These are phyloP conservation scores for Myotis daubentonii DNA, from an alignment of 2,797 vertebrate species.

Conservation along the genomic window DNA sequence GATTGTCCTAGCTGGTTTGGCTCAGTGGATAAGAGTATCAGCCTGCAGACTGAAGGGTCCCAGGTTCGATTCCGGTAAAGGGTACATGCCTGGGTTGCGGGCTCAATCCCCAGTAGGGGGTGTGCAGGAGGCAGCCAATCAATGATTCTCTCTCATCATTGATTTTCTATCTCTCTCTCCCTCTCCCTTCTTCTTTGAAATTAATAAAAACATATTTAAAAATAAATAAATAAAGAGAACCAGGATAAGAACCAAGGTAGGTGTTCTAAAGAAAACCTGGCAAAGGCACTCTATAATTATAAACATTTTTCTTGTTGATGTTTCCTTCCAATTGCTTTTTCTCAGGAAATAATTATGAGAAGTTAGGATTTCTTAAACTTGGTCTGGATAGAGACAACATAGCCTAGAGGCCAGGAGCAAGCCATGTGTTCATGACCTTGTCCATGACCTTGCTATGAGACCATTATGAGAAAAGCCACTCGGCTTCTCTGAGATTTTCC, in stretches of 20 bases:
- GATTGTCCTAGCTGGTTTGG: too few species aligned
- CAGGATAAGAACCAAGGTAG: neutral
- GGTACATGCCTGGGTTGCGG: too few species aligned
- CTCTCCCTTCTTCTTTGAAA: too few species aligned
- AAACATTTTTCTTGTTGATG: neutral
- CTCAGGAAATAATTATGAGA: neutral
- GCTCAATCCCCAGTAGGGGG: too few species aligned
- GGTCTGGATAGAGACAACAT: neutral
- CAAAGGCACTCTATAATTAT: neutral
- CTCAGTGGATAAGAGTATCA: too few species aligned
- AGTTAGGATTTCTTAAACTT: neutral
- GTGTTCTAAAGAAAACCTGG: neutral
- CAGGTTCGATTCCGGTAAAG: too few species aligned
- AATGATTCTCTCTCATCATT: too few species aligned
- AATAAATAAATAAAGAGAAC: neutral
- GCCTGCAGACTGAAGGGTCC: too few species aligned
- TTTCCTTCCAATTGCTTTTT: neutral
- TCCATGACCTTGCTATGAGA: neutral
- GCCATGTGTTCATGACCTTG: neutral
- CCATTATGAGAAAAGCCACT: neutral
- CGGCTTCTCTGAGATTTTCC: neutral
- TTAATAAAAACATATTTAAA: too few species aligned
- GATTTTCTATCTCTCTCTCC: too few species aligned
- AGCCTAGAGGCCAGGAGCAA: neutral
- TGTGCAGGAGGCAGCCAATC: too few species aligned